Evolutionary conservation across 2,888 invertebrate genomes (phyloP), one percentile per base, ranked within the genome.

Genomic region (Eupeodes latifasciatus): DNA sequence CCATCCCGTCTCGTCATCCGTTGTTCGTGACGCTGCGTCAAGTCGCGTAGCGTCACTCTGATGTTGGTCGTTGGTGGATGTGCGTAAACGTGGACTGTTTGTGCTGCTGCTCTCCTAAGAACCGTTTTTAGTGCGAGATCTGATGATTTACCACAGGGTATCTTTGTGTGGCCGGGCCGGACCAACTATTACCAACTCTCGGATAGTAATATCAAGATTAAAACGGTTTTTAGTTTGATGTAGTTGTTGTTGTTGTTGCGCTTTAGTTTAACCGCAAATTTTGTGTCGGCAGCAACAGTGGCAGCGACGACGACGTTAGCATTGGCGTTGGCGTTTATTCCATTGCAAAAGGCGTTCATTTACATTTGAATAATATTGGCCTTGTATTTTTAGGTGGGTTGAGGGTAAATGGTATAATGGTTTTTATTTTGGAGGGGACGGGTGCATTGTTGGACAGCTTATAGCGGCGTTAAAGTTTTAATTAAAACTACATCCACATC

Each of bases 401-500:
- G 34, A 27, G 57, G 14, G 57, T 34, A 27, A 57, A 34, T 34
- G 34, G 57, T 19, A 3, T 19, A 3, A n/a, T 34, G 14, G 57
- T 2, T 27, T 55, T 57, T 34, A 11, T 16, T 47, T 12, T 27
- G 10, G 2, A 27, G 27, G 19, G 11, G 51, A n/a, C 14, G 6
- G n/a, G n/a, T 53, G 47, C 12, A 49, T 71, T 69, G 57, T 40
- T 57, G 69, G 27, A 51, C 11, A 49, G 62, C 27, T 64, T 49
- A 34, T 76, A 57, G 62, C 69, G 74, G 85, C 12, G 71, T 44
- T 53, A 55, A 85, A 81, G 81, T 85, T 85, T 85, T 85, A 85
- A 85, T 85, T 85, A 85, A 85, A 85, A 85, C 72, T 81, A 81
- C 78, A 85, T 85, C 67, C 72, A 16, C 34, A 61, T 74, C 81